Conservation (phyloP, 2,888 invertebrate genomes). For the Lordiphosa fenestrarum region DNA sequence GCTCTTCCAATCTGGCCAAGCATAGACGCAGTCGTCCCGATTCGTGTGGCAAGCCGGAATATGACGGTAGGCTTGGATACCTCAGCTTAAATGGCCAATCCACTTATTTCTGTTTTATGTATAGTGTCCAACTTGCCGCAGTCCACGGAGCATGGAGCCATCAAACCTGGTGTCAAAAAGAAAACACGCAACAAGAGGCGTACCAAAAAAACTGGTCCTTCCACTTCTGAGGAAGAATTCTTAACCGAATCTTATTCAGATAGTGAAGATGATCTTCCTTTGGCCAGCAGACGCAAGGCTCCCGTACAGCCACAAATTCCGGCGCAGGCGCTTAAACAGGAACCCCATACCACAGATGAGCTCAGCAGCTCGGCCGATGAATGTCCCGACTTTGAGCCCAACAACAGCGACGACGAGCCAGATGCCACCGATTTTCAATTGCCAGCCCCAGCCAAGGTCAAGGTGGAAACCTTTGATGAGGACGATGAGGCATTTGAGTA, state of each 20-base stretch:
- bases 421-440: conserved; percentile 47
- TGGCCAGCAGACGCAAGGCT: conserved; percentile 51
- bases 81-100: background rate
- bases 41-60: conserved; percentile 79
- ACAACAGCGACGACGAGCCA: conserved; percentile 58
- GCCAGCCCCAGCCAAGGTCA: conserved; percentile 50
- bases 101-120: too few species aligned
- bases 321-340: conserved; percentile 40
- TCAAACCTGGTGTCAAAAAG: background rate
- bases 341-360: conserved; percentile 28
- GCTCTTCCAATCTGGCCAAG: conserved; percentile 81
- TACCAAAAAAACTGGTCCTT: conserved; percentile 36
- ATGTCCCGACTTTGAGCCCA: conserved; percentile 67
- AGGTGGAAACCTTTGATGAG: conserved; percentile 57
- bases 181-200: background rate
- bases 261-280: conserved; percentile 59
- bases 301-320: conserved; percentile 11
- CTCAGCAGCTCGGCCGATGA: conserved; percentile 69
- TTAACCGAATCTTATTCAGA: conserved; percentile 22
- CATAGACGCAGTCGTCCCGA: conserved; percentile 80
- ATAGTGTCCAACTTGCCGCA: background rate
- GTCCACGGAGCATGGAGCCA: too few species aligned
- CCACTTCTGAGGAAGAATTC: conserved; percentile 35
- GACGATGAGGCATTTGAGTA: conserved; percentile 55
- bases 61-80: conserved; percentile 35